Percentiles rank a stretch among this genome's conserved stretches.
phyloP scores from a whole-genome alignment of 2,797 vertebrate species.

The Vespertilio murinus region DNA sequence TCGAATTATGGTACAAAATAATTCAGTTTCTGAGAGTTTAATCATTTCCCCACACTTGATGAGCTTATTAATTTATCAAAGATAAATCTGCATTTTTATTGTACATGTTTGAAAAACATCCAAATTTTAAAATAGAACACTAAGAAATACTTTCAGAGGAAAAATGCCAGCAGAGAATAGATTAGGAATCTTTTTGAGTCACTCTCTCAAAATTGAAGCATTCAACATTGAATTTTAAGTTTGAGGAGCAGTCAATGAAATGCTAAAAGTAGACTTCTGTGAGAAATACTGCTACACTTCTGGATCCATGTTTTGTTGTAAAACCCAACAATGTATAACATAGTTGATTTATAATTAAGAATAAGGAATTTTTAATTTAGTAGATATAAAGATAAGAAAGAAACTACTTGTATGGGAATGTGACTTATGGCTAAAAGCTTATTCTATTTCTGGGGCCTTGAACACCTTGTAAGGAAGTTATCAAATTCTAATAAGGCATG shows the following conservation, averaged over 20 bases:
- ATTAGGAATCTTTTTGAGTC: slow-evolving; percentile 33
- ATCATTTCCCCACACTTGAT: not conserved
- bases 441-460: not conserved
- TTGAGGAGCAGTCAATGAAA: not conserved
- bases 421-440: not conserved
- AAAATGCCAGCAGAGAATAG: slow-evolving; percentile 34
- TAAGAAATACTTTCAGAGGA: slow-evolving; percentile 39
- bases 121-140: slow-evolving; percentile 41
- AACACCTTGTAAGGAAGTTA: slow-evolving; percentile 7
- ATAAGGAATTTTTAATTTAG: slow-evolving; percentile 44
- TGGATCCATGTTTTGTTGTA: not conserved
- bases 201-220: not conserved
- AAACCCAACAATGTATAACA: not conserved
- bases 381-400: slow-evolving; percentile 45
- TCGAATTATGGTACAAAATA: slow-evolving; percentile 14
- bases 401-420: slow-evolving; percentile 37
- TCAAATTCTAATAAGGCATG: not conserved
- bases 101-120: not conserved
- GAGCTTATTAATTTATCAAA: slow-evolving; percentile 44
- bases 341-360: slow-evolving; percentile 30
- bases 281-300: slow-evolving; percentile 15
- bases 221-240: slow-evolving; percentile 37
- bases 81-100: slow-evolving; percentile 25
- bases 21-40: not conserved
- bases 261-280: slow-evolving; percentile 25